Conservation (phyloP, 2,113 vertebrate genomes). For the Entosphenus tridentatus region DNA sequence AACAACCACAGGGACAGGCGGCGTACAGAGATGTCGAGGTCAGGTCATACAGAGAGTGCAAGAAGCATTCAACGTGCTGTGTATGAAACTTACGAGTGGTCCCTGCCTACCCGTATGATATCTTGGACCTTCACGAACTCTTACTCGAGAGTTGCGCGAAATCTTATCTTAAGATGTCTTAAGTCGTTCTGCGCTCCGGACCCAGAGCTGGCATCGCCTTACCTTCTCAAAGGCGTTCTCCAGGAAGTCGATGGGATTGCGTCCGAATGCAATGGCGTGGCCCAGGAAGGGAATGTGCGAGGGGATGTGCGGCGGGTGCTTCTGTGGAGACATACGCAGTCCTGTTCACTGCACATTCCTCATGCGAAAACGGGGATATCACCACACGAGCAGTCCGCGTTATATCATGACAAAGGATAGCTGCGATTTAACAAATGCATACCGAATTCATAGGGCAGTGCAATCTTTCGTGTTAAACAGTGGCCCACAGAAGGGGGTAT, state of each 20-base stretch:
- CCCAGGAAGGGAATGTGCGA: constrained; percentile 70
- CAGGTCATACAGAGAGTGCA: not conserved
- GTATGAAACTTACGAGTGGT: not conserved
- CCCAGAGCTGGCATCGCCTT: constrained; percentile 9
- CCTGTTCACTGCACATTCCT: too few relatives aligned
- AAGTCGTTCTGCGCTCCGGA: too few relatives aligned
- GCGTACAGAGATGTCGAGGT: not conserved
- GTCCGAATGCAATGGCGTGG: constrained; percentile 72
- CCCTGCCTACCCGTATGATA: not conserved
- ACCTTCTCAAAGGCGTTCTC: constrained; percentile 83
- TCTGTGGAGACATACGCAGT: constrained; percentile 23
- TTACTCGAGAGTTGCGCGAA: not conserved
- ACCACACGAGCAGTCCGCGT: too few relatives aligned
- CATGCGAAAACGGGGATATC: too few relatives aligned
- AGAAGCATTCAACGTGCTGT: not conserved
- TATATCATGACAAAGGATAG: too few relatives aligned
- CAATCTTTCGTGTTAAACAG: too few relatives aligned
- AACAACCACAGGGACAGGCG: not conserved
- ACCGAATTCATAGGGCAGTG: too few relatives aligned
- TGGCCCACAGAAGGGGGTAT: too few relatives aligned
- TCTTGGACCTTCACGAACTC: not conserved
- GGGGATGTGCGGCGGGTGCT: constrained; percentile 56
- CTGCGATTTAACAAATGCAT: too few relatives aligned
- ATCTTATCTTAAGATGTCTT: not conserved
- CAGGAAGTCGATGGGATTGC: constrained; percentile 74